Evolutionary conservation across 2,888 invertebrate species (phyloP), one percentile per base, ranked within the genome.

Genomic region (Caenorhabditis sp.): DNA sequence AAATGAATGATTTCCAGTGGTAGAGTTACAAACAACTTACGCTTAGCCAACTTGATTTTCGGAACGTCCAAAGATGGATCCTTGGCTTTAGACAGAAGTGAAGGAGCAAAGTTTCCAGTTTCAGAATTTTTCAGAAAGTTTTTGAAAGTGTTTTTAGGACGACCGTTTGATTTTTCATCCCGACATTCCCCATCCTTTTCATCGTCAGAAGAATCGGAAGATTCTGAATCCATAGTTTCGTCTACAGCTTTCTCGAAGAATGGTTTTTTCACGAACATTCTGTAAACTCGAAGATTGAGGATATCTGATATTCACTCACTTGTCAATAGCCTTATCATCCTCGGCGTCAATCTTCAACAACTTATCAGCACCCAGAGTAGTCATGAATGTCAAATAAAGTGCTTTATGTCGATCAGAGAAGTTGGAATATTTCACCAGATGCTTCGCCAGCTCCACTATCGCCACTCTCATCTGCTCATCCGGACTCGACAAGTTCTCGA

Each of bases 351-450:
- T 19, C 2, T 72, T 38, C 26, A 80, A 7, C 16, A 80, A 12
- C 16, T 73, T 61, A 31, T 84, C 74, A 26, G 73, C 69, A n/a
- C 69, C 74, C 49, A 81, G 14, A 10, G 81, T 70, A 12, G 66
- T 10, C 77, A 81, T 68, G 49, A 74, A 84, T 1, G 75, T 64
- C 26, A 77, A 59, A 51, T 73, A 81, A 31, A 84, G 19, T 49
- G 79, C 69, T 19, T 69, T 58, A 59, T 89, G 88, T 10, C 58
- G 56, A 8, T 81, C 81, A 2, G 85, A 85, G 44, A 70, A 75
- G 16, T 70, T 77, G 3, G 64, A 79, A 63, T 87, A 90, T 64
- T 89, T 88, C 38, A 73, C 72, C 24, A 87, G n/a, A 69, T 89
- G 86, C 14, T 68, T 81, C 0, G 86, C 84, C 76, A 90, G 22